These are phyloP conservation scores for Acrobasis repandana DNA, from an alignment of 2,888 invertebrate genomes.

Conservation along the genomic window DNA sequence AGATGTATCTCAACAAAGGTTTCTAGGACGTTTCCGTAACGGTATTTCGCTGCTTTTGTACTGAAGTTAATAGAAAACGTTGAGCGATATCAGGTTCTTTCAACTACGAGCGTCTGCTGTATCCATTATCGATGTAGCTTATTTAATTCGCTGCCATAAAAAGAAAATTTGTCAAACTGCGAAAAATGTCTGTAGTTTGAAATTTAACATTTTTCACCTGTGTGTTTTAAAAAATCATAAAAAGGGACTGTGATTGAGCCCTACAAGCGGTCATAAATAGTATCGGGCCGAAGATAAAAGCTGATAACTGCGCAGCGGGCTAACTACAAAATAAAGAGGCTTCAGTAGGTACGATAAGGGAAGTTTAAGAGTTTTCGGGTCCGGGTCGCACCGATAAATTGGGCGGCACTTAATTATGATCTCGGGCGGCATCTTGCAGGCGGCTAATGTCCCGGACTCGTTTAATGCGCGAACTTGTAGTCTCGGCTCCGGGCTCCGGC, in stretches of 20 bases:
- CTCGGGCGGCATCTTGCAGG: conserved; percentile 82
- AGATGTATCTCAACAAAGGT: conserved; percentile 65
- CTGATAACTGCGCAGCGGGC: conserved; percentile 68
- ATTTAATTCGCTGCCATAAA: conserved; percentile 31
- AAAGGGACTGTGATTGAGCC: conserved; percentile 25
- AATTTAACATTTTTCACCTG: not conserved
- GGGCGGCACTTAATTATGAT: conserved; percentile 83
- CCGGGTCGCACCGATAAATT: conserved; percentile 82
- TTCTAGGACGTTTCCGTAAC: conserved; percentile 69
- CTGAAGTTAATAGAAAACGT: conserved; percentile 63
- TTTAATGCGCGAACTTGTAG: conserved; percentile 83
- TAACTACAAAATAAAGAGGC: conserved; percentile 81
- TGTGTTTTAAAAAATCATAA: not conserved
- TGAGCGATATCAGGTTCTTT: conserved; percentile 59
- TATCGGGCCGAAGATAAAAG: conserved; percentile 59
- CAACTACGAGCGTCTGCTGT: conserved; percentile 44
- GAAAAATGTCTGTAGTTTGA: not conserved
- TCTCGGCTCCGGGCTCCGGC: conserved; percentile 74
- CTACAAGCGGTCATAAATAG: conserved; percentile 38
- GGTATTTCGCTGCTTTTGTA: conserved; percentile 65
- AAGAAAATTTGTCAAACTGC: not conserved
- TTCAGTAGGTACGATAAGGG: conserved; percentile 79
- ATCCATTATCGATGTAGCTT: conserved; percentile 39
- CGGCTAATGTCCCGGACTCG: conserved; percentile 81
- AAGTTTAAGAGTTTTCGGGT: conserved; percentile 78